Base-by-base conservation (phyloP, 2,888 invertebrate species). In the Cotesia congregata region DNA sequence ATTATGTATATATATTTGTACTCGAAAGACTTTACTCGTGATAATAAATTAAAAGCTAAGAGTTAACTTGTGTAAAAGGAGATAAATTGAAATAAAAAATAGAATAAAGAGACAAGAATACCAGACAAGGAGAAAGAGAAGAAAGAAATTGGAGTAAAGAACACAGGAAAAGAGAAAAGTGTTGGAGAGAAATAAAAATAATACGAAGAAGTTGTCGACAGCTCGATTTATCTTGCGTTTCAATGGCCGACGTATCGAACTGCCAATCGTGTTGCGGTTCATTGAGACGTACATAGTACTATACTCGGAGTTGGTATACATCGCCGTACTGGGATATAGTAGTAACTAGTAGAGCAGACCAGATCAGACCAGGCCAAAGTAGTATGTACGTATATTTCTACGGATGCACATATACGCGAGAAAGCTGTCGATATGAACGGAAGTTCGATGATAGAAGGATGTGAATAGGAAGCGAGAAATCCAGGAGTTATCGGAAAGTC, bases 201-300 rank as follows among this genome's bases (percentile, higher is more conserved):
- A 50, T 50, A 50, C 50, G 67, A 50, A 38, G 40, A 67, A 73
- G 76, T 81, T 77, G 69, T 67, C 59, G 75, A 75, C 75, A 75
- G 71, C 17, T 75, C 75, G 71, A 75, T 75, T 75, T 75, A 71
- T 75, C 75, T 75, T 75, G 15, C 60, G 67, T 72, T 75, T 71
- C 75, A 75, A 70, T 71, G 70, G 59, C 50, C 39, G 72, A 62
- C 67, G 50, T 67, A 67, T 76, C 62, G 61, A 67, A 75, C 80
- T 77, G 80, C 79, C 81, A 81, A 81, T 81, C 82, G 82, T 80
- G 80, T 81, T 81, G 80, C 80, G 82, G 83, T 82, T 85, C 83
- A 83, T 85, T 83, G 85, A 83, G 83, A 85, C 81, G 80, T 83
- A 80, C 50, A 50, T 50, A 50, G 50, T 50, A 50, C 50, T 17